Conservation (phyloP, 2,113 vertebrate species). For the Trochalopteron elliotii region DNA sequence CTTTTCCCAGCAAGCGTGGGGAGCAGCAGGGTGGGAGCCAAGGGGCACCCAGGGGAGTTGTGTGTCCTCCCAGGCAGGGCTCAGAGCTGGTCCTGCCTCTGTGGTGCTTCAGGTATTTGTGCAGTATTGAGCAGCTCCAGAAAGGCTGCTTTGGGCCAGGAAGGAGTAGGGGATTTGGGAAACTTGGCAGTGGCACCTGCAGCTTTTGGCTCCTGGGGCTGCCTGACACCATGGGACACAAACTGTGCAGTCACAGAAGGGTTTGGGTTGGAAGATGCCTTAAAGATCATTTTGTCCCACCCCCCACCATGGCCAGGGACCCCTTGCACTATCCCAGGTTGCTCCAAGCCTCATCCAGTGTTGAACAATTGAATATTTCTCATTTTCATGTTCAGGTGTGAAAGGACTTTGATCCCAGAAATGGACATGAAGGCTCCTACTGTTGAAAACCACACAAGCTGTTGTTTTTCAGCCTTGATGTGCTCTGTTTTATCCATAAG, state of each 20-base stretch:
- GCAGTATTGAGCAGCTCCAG: neutral
- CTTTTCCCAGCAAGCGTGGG: accelerated
- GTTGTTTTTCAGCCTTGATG: neutral
- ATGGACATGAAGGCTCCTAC: neutral
- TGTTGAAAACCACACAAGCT: neutral
- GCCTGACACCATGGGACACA: accelerated
- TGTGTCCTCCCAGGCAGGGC: neutral
- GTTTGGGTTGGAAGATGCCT: neutral
- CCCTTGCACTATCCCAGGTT: neutral
- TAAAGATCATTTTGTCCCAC: neutral
- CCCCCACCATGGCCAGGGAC: neutral
- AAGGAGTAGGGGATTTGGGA: neutral
- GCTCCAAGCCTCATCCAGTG: neutral
- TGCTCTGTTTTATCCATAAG: neutral
- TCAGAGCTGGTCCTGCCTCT: accelerated
- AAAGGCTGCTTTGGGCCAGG: neutral
- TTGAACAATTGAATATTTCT: neutral
- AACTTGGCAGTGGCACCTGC: accelerated
- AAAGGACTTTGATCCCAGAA: neutral
- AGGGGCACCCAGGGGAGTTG: too few species aligned
- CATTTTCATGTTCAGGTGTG: neutral
- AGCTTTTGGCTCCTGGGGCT: neutral
- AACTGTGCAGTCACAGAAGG: neutral
- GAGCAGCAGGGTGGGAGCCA: neutral
- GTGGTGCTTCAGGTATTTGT: accelerated